phyloP scores from a whole-genome alignment of 1,140 invertebrate genomes.

The Dendrolimus kikuchii region DNA sequence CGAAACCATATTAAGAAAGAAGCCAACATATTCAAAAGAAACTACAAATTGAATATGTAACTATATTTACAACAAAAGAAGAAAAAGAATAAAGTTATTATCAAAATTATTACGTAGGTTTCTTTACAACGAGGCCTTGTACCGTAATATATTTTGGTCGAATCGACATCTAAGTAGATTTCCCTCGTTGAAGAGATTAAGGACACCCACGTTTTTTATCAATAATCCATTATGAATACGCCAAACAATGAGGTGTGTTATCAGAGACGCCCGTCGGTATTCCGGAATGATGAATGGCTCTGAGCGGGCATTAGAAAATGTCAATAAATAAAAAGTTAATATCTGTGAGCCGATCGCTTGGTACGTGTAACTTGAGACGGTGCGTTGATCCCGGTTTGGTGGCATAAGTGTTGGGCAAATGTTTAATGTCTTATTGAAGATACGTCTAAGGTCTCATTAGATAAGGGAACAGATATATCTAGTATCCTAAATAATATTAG shows the following conservation, averaged over 20 bases:
- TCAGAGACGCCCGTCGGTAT: conserved; percentile 40
- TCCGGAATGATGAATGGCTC: conserved; percentile 52
- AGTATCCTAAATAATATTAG: no score
- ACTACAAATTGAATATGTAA: no score
- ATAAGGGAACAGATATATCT: neutral
- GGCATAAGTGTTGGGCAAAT: neutral
- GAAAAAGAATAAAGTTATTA: no score
- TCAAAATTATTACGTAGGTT: no score
- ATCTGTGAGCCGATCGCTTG: conserved; percentile 46
- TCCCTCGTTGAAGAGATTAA: conserved; percentile 44
- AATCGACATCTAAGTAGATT: conserved; percentile 45
- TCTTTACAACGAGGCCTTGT: no score
- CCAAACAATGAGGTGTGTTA: conserved; percentile 62
- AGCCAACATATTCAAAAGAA: no score
- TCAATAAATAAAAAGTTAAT: conserved; percentile 68
- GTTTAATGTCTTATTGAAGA: neutral
- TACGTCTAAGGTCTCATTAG: no score
- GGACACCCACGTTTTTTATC: conserved; percentile 68
- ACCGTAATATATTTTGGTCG: conserved; percentile 40
- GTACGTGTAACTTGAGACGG: conserved; percentile 30
- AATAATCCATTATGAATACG: conserved; percentile 67
- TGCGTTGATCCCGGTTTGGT: conserved; percentile 20
- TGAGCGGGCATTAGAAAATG: conserved; percentile 58
- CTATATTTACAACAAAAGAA: no score
- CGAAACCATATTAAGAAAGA: no score